phyloP scores from a whole-genome alignment of 2,113 vertebrate genomes.

The Actenoides hombroni region DNA sequence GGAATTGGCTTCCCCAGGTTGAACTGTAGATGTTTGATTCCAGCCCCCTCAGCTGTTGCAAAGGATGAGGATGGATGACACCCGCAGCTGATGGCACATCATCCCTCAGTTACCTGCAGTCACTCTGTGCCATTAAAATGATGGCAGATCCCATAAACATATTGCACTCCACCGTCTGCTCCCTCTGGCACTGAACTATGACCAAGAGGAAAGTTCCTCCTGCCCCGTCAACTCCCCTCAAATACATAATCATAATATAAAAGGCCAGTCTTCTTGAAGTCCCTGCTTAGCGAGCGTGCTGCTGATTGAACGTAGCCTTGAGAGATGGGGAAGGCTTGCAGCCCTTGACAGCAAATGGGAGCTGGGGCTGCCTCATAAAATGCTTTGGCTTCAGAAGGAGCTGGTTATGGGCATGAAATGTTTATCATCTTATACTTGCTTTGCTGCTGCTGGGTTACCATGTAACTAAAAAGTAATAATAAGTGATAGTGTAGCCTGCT shows the following conservation, averaged over 20 bases:
- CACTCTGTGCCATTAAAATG: constrained; percentile 18
- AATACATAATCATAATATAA: constrained; percentile 58
- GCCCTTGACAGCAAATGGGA: not conserved
- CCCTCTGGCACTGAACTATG: constrained; percentile 40
- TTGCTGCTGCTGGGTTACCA: constrained; percentile 17
- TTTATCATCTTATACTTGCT: constrained; percentile 25
- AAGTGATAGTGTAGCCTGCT: not conserved
- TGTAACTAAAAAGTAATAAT: not conserved
- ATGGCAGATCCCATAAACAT: constrained; percentile 19
- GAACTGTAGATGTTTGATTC: not conserved
- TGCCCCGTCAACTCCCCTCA: not conserved
- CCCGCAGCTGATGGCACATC: not conserved
- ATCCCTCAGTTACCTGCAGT: not conserved
- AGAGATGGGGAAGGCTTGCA: constrained; percentile 23
- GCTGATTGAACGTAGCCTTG: not conserved
- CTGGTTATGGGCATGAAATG: constrained; percentile 11
- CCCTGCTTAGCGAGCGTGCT: not conserved
- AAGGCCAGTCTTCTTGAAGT: not conserved
- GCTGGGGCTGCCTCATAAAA: constrained; percentile 25
- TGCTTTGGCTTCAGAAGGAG: constrained; percentile 16
- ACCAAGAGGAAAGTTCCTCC: constrained; percentile 17
- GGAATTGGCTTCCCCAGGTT: not conserved
- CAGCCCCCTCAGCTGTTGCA: not conserved
- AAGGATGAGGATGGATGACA: not conserved
- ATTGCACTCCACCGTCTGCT: not conserved